Base-by-base conservation (phyloP, 2,113 vertebrate genomes). In the Cathartes aura region DNA sequence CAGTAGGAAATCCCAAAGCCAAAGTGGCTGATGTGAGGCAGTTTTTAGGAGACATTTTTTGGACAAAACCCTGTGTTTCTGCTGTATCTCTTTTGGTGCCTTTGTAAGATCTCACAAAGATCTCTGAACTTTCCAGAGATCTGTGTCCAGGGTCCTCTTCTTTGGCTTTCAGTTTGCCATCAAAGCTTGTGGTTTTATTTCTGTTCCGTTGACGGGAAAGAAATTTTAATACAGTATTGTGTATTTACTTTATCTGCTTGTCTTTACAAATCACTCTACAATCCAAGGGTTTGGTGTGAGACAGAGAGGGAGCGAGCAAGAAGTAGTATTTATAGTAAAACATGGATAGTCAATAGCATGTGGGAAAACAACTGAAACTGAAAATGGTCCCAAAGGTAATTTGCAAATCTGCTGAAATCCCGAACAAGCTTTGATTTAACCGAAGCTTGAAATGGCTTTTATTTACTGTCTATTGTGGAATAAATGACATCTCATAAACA, bases 371-470 rank as follows among this genome's bases (percentile, higher is more conserved):
- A 98, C 96, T 98, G 98, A 97, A 97, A 97, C 96, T 96, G 98
- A 98, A 97, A 98, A 97, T 98, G 98, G 98, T 99, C 99, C 99
- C 99, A 94, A 97, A 98, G 98, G 99, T 99, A 98, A 99, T 99
- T 99, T 99, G 99, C 98, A 99, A 99, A 99, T 99, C 99, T 99
- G 98, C 97, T 98, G 98, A 99, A 99, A 99, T 99, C 99, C 99
- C 94, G 97, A 99, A 97, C 98, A 99, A 99, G 99, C 99, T 99
- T 99, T 99, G 98, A 99, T 99, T 99, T 99, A 99, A 99, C 98
- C 97, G 98, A 98, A 99, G 98, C 99, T 99, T 99, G 98, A 98
- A 99, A 99, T 99, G 98, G 98, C 98, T 99, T 99, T 99, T 99
- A 99, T 99, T 99, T 99, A 99, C 99, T 99, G 98, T 99, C 98